These are phyloP conservation scores for Andrena trimmerana DNA, from an alignment of 2,888 invertebrate genomes.

Conservation along the genomic window DNA sequence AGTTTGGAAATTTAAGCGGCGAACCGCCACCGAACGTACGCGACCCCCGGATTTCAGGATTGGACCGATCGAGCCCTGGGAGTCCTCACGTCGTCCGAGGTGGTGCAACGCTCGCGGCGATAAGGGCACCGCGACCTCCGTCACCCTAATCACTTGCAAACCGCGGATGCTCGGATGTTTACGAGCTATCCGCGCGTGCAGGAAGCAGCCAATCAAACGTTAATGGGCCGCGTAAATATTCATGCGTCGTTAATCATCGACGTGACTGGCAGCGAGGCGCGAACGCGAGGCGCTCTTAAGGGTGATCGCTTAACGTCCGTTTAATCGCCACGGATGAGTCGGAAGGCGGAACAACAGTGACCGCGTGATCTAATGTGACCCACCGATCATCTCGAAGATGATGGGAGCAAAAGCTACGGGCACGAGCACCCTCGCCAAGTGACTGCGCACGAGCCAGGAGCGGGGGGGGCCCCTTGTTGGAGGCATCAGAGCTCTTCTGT, in stretches of 20 bases:
- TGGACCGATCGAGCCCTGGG: neutral
- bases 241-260: conserved; percentile 70
- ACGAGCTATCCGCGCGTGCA: conserved; percentile 22
- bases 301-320: conserved; percentile 73
- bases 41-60: conserved; percentile 17
- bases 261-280: conserved; percentile 59
- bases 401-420: neutral
- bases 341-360: neutral
- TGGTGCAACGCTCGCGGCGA: no score
- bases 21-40: conserved; percentile 38
- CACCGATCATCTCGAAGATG: neutral
- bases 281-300: conserved; percentile 69
- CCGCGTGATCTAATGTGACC: neutral
- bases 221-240: conserved; percentile 72
- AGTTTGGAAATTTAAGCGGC: conserved; percentile 76
- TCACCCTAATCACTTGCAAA: neutral
- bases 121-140: no score
- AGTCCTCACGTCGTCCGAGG: no score
- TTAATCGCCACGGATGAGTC: conserved; percentile 71
- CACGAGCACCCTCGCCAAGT: neutral
- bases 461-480: no score
- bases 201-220: conserved; percentile 45
- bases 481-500: neutral
- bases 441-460: neutral
- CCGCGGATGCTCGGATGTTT: neutral